These are phyloP conservation scores for Suncus etruscus DNA, from an alignment of 2,113 vertebrate genomes.

Conservation along the genomic window DNA sequence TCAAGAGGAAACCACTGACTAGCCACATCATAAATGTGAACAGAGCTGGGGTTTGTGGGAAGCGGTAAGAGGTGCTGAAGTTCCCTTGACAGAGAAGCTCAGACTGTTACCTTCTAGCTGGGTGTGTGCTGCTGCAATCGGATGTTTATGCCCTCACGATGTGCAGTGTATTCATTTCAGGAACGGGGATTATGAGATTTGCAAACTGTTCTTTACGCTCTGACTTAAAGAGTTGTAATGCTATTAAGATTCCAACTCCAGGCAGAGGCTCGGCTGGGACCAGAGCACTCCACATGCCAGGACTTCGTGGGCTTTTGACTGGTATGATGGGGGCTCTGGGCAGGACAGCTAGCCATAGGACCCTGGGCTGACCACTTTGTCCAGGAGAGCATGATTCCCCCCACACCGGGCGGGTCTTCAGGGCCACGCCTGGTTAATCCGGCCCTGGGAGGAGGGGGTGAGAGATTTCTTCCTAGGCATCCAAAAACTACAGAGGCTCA, in stretches of 20 bases:
- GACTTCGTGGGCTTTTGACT: no score
- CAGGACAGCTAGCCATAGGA: no score
- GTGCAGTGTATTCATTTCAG: constrained; percentile 69
- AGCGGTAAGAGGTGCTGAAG: not conserved
- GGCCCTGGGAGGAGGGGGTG: no score
- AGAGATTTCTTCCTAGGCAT: no score
- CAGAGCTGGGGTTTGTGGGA: not conserved
- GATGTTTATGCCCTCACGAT: constrained; percentile 56
- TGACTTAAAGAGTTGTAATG: constrained; percentile 80
- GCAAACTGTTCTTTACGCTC: constrained; percentile 77
- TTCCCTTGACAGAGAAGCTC: not conserved
- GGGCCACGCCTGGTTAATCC: no score
- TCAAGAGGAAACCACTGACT: not conserved
- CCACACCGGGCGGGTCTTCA: no score
- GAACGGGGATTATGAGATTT: constrained; percentile 77
- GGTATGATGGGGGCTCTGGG: no score
- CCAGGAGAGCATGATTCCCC: no score
- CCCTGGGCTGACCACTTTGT: no score
- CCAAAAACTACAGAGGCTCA: no score
- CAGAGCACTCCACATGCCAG: no score
- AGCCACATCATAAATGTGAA: not conserved
- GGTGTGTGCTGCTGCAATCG: not conserved
- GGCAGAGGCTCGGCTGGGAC: no score
- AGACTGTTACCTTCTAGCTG: constrained; percentile 5
- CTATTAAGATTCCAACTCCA: constrained; percentile 79